These are phyloP conservation scores for Hemithea aestivaria DNA, from an alignment of 2,888 invertebrate genomes.

Conservation along the genomic window DNA sequence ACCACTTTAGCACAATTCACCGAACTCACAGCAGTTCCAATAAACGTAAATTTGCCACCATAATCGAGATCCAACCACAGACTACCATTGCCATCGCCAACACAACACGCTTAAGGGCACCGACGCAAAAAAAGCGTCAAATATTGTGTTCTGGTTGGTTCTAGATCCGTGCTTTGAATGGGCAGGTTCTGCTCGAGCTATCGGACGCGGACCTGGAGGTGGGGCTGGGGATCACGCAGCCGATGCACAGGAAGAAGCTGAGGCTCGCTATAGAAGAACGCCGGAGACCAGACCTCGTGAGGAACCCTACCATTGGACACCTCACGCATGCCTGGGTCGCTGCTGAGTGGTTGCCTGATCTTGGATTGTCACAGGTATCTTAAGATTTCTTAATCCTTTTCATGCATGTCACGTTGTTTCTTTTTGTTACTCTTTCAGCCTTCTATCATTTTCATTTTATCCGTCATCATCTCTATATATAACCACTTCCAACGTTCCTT, in stretches of 20 bases:
- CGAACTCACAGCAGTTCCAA: no score
- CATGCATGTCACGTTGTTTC: no score
- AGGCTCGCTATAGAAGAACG: slow-evolving; percentile 96
- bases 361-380: slow-evolving; percentile 88
- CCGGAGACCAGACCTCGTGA: slow-evolving; percentile 90
- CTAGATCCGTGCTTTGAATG: slow-evolving; percentile 84
- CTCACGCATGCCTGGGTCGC: slow-evolving; percentile 96
- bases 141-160: slow-evolving; percentile 81
- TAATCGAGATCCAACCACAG: no score
- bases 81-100: slow-evolving; percentile 25
- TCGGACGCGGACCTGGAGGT: slow-evolving; percentile 94
- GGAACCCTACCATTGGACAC: slow-evolving; percentile 92
- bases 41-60: no score
- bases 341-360: slow-evolving; percentile 94
- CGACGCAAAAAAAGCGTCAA: slow-evolving; percentile 76
- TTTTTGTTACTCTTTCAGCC: no score
- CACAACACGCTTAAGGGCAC: slow-evolving; percentile 23
- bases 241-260: slow-evolving; percentile 95
- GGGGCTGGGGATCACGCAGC: slow-evolving; percentile 93
- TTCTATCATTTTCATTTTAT: no score
- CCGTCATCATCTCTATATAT: no score
- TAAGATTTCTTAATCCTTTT: no score
- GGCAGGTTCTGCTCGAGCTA: slow-evolving; percentile 92
- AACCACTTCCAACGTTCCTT: no score
- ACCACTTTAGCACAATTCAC: no score